Conservation (phyloP, 2,888 invertebrate genomes). For the Baccha elongata region DNA sequence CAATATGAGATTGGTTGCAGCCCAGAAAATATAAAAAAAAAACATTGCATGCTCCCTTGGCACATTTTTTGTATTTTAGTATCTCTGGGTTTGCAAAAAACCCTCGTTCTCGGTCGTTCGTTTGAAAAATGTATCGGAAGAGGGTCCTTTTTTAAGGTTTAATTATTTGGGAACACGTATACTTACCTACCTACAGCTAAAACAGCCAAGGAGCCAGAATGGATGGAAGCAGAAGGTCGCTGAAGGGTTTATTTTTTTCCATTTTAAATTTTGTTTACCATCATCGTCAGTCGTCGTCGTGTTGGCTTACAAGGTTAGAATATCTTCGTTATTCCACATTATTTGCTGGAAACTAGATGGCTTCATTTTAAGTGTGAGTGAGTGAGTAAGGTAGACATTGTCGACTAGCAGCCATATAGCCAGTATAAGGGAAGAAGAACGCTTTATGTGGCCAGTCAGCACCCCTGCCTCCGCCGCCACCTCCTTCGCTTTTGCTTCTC, state of each 20-base stretch:
- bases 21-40: constrained; percentile 55
- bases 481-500: background rate
- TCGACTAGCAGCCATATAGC: background rate
- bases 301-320: constrained; percentile 69
- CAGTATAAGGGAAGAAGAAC: background rate
- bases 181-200: too few species aligned
- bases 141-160: constrained; percentile 59
- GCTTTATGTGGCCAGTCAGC: constrained; percentile 9
- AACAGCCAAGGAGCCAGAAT: background rate
- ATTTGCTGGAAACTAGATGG: constrained; percentile 46
- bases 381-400: constrained; percentile 1
- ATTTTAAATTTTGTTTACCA: background rate
- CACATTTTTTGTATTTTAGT: constrained; percentile 47
- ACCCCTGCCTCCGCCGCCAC: background rate
- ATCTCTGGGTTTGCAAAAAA: constrained; percentile 5
- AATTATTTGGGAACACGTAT: constrained; percentile 64
- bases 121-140: constrained; percentile 25
- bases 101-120: constrained; percentile 9
- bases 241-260: constrained; percentile 12
- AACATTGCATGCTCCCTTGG: constrained; percentile 65
- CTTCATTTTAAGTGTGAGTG: constrained; percentile 36
- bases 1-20: constrained; percentile 72
- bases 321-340: constrained; percentile 66
- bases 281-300: constrained; percentile 30
- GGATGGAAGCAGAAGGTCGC: constrained; percentile 51